Conservation (phyloP, 2,888 invertebrate genomes). For the Rotaria macrura region DNA sequence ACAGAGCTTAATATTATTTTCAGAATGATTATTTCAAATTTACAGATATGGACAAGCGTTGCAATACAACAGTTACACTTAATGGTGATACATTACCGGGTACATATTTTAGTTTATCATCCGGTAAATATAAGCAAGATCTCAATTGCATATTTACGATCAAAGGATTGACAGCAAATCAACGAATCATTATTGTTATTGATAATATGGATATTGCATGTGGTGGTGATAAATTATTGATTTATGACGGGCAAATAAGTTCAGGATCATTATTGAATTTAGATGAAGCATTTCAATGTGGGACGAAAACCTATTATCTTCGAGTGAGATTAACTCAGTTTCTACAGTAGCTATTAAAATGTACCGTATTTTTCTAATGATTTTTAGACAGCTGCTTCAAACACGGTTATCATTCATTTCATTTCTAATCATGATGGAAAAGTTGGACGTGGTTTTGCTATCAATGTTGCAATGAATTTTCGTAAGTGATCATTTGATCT, state of each 20-base stretch:
- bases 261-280: neutral
- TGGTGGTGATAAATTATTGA: neutral
- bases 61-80: neutral
- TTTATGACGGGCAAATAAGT: neutral
- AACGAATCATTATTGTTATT: neutral
- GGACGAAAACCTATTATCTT: neutral
- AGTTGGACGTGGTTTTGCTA: neutral
- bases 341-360: no score
- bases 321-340: neutral
- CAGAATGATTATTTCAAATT: neutral
- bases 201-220: constrained; percentile 10
- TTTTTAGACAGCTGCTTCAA: neutral
- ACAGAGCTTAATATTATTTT: neutral
- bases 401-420: neutral
- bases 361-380: no score
- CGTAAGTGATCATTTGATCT: neutral
- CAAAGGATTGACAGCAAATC: neutral
- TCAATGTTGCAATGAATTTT: neutral
- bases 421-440: neutral
- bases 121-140: neutral
- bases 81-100: neutral
- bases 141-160: neutral
- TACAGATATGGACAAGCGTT: neutral
- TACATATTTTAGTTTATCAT: neutral
- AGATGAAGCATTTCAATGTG: neutral